Conservation (phyloP, 2,888 invertebrate genomes). For the Leucophora obtusa region DNA sequence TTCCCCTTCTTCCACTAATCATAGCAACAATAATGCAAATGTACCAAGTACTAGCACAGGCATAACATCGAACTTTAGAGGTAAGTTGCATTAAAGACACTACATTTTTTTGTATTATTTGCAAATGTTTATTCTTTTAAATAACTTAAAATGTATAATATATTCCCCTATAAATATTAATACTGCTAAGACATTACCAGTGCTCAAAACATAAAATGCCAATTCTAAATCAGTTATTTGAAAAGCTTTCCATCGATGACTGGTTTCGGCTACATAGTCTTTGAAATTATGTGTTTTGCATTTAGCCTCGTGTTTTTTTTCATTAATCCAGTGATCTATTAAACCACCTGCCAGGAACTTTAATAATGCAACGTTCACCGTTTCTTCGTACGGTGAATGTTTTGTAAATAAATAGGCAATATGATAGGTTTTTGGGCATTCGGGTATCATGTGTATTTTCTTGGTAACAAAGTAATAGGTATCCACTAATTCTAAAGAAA, state of each 20-base stretch:
- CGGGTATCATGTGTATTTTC: constrained; percentile 74
- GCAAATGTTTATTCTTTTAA: not conserved
- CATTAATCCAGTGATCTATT: constrained; percentile 75
- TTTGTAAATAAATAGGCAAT: constrained; percentile 74
- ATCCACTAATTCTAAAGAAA: constrained; percentile 71
- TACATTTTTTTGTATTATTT: not conserved
- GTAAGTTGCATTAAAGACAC: constrained; percentile 55
- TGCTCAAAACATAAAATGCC: constrained; percentile 73
- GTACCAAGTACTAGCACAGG: constrained; percentile 85
- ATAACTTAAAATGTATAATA: constrained; percentile 14
- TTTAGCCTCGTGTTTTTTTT: constrained; percentile 72
- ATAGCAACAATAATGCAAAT: constrained; percentile 77
- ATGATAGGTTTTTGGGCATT: constrained; percentile 77
- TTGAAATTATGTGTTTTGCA: constrained; percentile 69
- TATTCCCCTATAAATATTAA: constrained; percentile 46
- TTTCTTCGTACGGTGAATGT: constrained; percentile 73
- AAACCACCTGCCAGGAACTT: constrained; percentile 74
- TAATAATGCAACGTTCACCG: constrained; percentile 73
- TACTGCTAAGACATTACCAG: constrained; percentile 70
- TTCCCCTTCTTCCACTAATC: constrained; percentile 15
- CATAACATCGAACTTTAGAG: constrained; percentile 74
- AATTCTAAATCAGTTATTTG: constrained; percentile 76
- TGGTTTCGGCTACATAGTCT: constrained; percentile 68
- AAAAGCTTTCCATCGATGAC: constrained; percentile 73
- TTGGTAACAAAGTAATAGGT: constrained; percentile 73